phyloP scores from a whole-genome alignment of 30 jellyfish, hydroid and myxozoan genomes.

The Aurelia coerulea region DNA sequence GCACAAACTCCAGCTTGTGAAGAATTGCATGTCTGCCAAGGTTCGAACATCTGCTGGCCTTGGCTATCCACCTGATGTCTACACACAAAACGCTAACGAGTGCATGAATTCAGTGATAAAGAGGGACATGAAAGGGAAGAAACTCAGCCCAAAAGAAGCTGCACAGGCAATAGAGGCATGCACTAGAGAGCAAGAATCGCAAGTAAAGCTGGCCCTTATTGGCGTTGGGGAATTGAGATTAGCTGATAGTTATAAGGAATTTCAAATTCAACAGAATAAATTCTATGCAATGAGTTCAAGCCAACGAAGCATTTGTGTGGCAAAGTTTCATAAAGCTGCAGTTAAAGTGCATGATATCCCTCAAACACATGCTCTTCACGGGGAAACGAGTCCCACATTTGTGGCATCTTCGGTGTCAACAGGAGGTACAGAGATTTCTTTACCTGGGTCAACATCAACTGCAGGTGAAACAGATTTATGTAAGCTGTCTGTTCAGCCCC shows the following conservation, averaged over 20 bases:
- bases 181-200: not conserved
- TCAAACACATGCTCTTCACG: no score
- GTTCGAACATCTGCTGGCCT: constrained; percentile 3
- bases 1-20: constrained; percentile 8
- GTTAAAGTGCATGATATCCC: not conserved
- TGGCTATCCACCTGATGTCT: constrained; percentile 26
- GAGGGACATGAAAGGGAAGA: constrained; percentile 14
- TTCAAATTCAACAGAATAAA: no score
- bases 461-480: not conserved
- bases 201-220: constrained; percentile 1
- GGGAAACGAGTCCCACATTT: not conserved
- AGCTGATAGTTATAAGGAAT: not conserved
- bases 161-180: constrained; percentile 7
- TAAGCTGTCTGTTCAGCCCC: constrained; percentile 1
- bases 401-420: not conserved
- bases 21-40: not conserved
- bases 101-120: constrained; percentile 5
- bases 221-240: constrained; percentile 16
- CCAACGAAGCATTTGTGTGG: not conserved
- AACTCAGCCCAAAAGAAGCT: constrained; percentile 16
- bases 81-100: constrained; percentile 34
- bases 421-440: no score
- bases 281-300: not conserved
- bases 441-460: not conserved
- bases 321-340: not conserved